Evolutionary conservation across 2,888 invertebrate genomes (phyloP), one percentile per base, ranked within the genome.

Genomic region (Diachrysia chrysitis): DNA sequence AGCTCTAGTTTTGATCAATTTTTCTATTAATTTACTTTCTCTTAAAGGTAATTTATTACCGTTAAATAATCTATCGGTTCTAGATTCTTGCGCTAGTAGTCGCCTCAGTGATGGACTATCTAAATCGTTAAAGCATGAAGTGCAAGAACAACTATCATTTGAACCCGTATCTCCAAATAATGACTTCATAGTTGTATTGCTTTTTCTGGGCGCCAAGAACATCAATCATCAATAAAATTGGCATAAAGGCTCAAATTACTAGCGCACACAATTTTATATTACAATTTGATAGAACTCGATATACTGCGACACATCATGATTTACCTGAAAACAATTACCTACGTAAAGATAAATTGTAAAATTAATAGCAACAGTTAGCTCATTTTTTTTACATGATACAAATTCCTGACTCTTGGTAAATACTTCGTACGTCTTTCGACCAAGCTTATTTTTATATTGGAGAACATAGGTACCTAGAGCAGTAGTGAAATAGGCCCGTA

Each of bases 1-100:
- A 7, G 87, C 91, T 76, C 89, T 87, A 7, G 92, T 92, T 81
- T 86, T 85, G 16, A 89, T 85, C 53, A 93, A 82, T 73, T 85
- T 89, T 32, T 86, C 79, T 10, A 93, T 71, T 32, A 92, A 74
- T 66, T 90, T 88, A 76, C 82, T 85, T 77, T 93, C 89, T 63
- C 85, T 85, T 51, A 87, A 70, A 21, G 90, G 89, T 72, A 90
- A 81, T 71, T 85, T 55, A 58, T 90, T 88, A 35, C 85, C 86
- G 25, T 82, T 81, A 60, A 87, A 87, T 19, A 90, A 81, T 78
- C 83, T 86, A 61, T 90, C 86, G 25, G 89, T 85, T 80, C 68
- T 88, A 3, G 89, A 86, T 17, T 85, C 87, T 37, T 78, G 79
- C 21, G 71, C 59, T 51, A 88, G 42, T 21, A 88, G 70, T 64